Evolutionary conservation across 2,888 invertebrate species (phyloP).

Genomic region (Apodemia zela): DNA sequence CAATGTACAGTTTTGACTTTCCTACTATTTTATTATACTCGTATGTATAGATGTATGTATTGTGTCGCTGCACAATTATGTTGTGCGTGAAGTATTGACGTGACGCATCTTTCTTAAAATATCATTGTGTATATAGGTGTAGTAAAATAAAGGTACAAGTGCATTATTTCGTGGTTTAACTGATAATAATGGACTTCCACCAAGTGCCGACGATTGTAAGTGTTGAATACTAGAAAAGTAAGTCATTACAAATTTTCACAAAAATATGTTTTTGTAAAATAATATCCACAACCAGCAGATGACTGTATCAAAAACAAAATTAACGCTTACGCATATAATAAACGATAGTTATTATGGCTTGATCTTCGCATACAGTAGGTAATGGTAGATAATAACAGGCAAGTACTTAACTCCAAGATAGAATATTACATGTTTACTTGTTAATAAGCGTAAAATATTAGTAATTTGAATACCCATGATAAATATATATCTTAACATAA

Average conservation of each 20-base stretch:
- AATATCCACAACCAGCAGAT: neutral
- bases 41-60: too few species aligned
- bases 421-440: slow-evolving; percentile 15
- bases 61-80: too few species aligned
- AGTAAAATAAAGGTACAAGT: too few species aligned
- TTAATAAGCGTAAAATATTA: slow-evolving; percentile 16
- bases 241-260: neutral
- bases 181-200: too few species aligned
- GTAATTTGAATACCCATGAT: slow-evolving; percentile 16
- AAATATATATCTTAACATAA: slow-evolving; percentile 11
- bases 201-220: too few species aligned
- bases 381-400: slow-evolving; percentile 15
- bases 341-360: slow-evolving; percentile 11
- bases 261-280: slow-evolving; percentile 6
- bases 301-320: slow-evolving; percentile 16
- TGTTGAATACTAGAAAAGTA: neutral
- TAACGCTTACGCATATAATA: slow-evolving; percentile 4
- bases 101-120: too few species aligned
- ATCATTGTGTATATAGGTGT: too few species aligned
- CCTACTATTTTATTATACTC: too few species aligned
- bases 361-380: slow-evolving; percentile 16
- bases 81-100: too few species aligned
- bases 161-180: too few species aligned
- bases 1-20: too few species aligned
- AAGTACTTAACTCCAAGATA: slow-evolving; percentile 14